Base-by-base conservation (phyloP, 2,888 invertebrate species). In the Folsomia candida region DNA sequence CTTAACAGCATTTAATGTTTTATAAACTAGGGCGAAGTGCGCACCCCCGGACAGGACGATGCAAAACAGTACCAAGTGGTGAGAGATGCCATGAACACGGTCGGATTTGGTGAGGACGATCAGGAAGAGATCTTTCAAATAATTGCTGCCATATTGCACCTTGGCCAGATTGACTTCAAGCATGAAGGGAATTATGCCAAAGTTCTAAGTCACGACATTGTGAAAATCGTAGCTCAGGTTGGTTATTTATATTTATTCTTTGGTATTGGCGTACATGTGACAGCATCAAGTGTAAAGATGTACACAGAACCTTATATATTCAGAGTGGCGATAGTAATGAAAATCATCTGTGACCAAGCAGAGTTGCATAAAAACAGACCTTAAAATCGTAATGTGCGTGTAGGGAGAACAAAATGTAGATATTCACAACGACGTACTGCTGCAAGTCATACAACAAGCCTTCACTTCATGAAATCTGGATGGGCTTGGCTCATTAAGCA, bases 101-200 rank as follows among this genome's bases (percentile, higher is more conserved):
- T 93, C 69, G 93, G 92, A 81, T 91, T 94, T 80, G 84, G 86
- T 0, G 84, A 86, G 2, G 83, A 86, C 0, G 92, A 94, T 81
- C 90, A 91, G 83, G 85, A 85, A 27, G 90, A 91, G 79, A 88
- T 94, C 77, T 91, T 92, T 81, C 86, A 88, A 63, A 92, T 94
- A 75, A 87, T 94, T n/a, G 92, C 91, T 6, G 90, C 90, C 71
- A 88, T 95, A 54, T 84, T 95, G 70, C 94, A 94, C 81, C 86
- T 94, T 78, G 94, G 94, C 14, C 94, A 94, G 81, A 86, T 93
- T n/a, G 89, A 89, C 72, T 94, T 93, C 83, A 87, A 87, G 18
- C 89, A 89, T 80, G 88, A 89, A 22, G 90, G 91, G 69, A 90
- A 90, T 25, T 84, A 86, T 73, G 90, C 92, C 0, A 87, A 88